Evolutionary conservation across 2,113 vertebrate genomes (phyloP).

Genomic region (Poeciliopsis occidentalis): DNA sequence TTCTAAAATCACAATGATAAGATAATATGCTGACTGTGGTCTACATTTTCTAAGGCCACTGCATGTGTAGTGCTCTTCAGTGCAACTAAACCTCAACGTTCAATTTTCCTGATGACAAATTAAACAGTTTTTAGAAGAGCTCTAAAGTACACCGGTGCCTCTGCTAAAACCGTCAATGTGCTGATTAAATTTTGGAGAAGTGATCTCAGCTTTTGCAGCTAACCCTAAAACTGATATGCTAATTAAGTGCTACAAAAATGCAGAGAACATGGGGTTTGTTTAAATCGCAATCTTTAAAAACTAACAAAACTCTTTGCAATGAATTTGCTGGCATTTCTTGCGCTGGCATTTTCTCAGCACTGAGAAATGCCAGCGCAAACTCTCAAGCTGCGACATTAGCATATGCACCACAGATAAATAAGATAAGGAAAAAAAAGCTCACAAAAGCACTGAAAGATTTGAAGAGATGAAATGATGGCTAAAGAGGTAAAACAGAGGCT

Average conservation of each 20-base stretch:
- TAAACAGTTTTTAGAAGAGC: neutral
- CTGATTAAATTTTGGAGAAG: neutral
- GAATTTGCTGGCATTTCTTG: neutral
- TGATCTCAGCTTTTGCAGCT: neutral
- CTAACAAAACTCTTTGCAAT: neutral
- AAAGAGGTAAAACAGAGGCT: constrained; percentile 10
- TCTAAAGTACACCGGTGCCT: neutral
- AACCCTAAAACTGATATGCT: neutral
- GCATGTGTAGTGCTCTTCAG: neutral
- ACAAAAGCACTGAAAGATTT: neutral
- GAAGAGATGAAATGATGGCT: neutral
- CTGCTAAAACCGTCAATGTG: neutral
- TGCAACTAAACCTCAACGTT: neutral
- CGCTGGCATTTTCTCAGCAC: too few relatives aligned
- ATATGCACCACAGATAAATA: neutral
- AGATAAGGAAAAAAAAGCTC: too few relatives aligned
- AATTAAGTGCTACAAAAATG: neutral
- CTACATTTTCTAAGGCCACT: neutral
- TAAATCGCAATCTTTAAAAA: neutral
- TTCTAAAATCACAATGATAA: too few relatives aligned
- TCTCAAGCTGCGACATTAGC: neutral
- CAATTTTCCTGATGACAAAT: neutral
- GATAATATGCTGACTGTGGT: too few relatives aligned
- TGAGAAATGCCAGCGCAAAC: neutral
- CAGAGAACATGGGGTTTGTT: neutral